These are phyloP conservation scores for Embiotoca jacksoni DNA, from an alignment of 2,113 vertebrate genomes.

Conservation along the genomic window DNA sequence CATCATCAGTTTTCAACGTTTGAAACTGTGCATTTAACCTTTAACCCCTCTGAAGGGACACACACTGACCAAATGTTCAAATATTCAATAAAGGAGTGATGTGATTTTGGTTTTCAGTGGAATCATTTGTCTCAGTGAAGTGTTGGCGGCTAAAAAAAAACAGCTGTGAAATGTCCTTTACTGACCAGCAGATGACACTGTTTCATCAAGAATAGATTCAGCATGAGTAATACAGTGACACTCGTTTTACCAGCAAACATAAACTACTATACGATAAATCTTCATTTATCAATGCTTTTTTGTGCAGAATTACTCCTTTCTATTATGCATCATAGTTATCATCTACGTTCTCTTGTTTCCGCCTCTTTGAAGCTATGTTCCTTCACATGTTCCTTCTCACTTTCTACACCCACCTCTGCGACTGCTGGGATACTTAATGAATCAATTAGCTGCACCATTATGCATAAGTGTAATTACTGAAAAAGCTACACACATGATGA, in stretches of 20 bases:
- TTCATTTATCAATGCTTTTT: constrained; percentile 6
- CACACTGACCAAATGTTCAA: constrained; percentile 4
- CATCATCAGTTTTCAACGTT: background rate
- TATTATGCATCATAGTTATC: background rate
- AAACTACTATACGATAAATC: constrained; percentile 10
- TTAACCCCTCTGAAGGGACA: background rate
- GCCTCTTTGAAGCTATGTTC: constrained; percentile 19
- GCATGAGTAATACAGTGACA: too few species aligned
- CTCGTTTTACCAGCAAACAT: background rate
- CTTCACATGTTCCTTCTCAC: constrained; percentile 5
- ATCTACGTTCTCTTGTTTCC: background rate
- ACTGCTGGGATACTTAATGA: constrained; percentile 49
- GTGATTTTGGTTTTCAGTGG: background rate
- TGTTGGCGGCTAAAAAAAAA: constrained; percentile 2
- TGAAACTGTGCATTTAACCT: constrained; percentile 6
- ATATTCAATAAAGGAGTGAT: constrained; percentile 19
- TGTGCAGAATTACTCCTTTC: background rate
- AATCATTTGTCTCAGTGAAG: background rate
- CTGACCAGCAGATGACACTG: constrained; percentile 71
- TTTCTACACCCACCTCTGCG: background rate
- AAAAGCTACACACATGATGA: constrained; percentile 37
- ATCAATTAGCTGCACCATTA: constrained; percentile 55
- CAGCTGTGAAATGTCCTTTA: constrained; percentile 19
- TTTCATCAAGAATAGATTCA: constrained; percentile 20
- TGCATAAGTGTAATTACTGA: constrained; percentile 49